Conservation (phyloP, 2,113 vertebrate species). For the Eudyptes chrysolophus region DNA sequence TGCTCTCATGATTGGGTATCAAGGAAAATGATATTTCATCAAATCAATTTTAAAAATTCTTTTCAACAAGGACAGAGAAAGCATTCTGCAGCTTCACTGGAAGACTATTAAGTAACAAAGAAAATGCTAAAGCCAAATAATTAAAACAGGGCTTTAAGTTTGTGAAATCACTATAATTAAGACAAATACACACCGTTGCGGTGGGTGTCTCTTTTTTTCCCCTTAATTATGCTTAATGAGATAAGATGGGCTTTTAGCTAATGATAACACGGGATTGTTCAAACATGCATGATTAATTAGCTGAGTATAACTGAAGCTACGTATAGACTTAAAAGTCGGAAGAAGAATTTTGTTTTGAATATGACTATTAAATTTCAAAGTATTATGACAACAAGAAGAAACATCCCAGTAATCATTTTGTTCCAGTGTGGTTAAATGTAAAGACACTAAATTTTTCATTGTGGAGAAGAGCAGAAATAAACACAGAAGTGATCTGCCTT, state of each 20-base stretch:
- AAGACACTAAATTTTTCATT: background rate
- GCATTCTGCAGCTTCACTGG: background rate
- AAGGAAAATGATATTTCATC: background rate
- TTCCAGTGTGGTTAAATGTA: background rate
- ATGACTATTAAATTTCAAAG: background rate
- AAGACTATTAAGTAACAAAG: background rate
- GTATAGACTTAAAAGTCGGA: background rate
- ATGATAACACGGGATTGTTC: background rate
- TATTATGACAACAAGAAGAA: background rate
- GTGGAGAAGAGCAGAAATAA: background rate
- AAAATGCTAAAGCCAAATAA: background rate
- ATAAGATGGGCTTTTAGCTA: background rate
- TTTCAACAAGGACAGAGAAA: background rate
- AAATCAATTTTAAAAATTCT: background rate
- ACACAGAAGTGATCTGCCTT: background rate
- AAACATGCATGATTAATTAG: background rate
- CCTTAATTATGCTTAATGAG: background rate
- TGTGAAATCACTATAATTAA: slow-evolving; percentile 1
- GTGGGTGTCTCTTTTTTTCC: background rate
- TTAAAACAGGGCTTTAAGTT: background rate
- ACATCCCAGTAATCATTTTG: background rate
- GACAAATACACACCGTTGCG: background rate
- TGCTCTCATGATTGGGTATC: background rate
- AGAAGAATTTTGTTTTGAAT: background rate
- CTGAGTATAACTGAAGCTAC: background rate